These are phyloP conservation scores for Ornithoptera priamus DNA, from an alignment of 2,888 invertebrate species.

Conservation along the genomic window DNA sequence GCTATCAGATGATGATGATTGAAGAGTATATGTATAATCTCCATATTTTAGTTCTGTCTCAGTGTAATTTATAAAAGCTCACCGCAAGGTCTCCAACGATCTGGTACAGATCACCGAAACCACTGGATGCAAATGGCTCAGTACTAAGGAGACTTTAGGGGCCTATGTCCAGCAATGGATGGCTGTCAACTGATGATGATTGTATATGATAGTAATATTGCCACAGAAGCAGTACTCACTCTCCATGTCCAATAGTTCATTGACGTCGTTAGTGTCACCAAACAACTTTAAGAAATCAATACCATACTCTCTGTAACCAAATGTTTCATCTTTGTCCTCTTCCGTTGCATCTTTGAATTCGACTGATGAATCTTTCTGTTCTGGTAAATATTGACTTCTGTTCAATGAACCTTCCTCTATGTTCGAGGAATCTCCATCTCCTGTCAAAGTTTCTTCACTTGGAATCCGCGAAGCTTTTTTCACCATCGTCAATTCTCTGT, in stretches of 20 bases:
- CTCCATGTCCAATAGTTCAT: conserved; percentile 61
- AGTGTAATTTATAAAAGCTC: too few relatives aligned
- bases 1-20: too few relatives aligned
- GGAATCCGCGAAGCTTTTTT: conserved; percentile 10
- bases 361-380: not conserved
- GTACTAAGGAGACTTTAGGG: too few relatives aligned
- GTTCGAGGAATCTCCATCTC: not conserved
- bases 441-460: not conserved
- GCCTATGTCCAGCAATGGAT: too few relatives aligned
- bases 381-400: not conserved
- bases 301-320: conserved; percentile 31
- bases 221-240: conserved; percentile 48
- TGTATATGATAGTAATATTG: not conserved
- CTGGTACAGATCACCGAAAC: too few relatives aligned
- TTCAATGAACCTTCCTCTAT: conserved; percentile 21
- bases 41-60: too few relatives aligned
- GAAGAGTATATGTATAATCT: too few relatives aligned
- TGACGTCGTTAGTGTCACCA: conserved; percentile 62
- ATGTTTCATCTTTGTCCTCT: conserved; percentile 5
- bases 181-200: not conserved
- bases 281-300: conserved; percentile 58
- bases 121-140: too few relatives aligned
- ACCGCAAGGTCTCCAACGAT: too few relatives aligned
- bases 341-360: not conserved
- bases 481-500: conserved; percentile 23